Evolutionary conservation across 2,888 invertebrate species (phyloP).

Genomic region (Morinoia aosen): DNA sequence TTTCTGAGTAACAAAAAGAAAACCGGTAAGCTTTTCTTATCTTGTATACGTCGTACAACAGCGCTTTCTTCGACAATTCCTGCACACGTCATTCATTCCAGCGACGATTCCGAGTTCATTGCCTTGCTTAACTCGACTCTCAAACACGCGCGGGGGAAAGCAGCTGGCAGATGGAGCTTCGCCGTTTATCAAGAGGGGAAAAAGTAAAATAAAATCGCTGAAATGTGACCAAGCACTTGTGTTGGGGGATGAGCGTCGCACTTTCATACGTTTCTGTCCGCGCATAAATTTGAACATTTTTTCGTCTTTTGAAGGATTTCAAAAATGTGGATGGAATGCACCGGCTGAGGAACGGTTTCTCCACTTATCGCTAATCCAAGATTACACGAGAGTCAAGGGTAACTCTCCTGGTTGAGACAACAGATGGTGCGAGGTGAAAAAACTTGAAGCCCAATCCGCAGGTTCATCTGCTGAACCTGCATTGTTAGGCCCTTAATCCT

Average conservation of each 20-base stretch:
- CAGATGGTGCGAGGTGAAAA: neutral
- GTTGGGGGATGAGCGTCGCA: neutral
- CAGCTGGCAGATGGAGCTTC: neutral
- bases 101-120: neutral
- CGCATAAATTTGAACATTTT: neutral
- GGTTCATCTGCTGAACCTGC: neutral
- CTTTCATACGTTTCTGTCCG: neutral
- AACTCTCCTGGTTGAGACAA: neutral
- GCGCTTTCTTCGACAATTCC: neutral
- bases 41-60: neutral
- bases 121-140: neutral
- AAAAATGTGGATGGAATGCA: neutral
- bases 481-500: neutral
- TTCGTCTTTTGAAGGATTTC: neutral
- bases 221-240: neutral
- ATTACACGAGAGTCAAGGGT: neutral
- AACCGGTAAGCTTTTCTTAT: neutral
- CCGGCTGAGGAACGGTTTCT: neutral
- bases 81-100: neutral
- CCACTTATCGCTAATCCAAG: neutral
- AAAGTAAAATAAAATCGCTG: neutral
- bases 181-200: neutral
- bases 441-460: neutral
- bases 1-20: neutral
- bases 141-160: neutral